Evolutionary conservation across 2,888 invertebrate genomes (phyloP).

Genomic region (Leptarthrus brevirostris): DNA sequence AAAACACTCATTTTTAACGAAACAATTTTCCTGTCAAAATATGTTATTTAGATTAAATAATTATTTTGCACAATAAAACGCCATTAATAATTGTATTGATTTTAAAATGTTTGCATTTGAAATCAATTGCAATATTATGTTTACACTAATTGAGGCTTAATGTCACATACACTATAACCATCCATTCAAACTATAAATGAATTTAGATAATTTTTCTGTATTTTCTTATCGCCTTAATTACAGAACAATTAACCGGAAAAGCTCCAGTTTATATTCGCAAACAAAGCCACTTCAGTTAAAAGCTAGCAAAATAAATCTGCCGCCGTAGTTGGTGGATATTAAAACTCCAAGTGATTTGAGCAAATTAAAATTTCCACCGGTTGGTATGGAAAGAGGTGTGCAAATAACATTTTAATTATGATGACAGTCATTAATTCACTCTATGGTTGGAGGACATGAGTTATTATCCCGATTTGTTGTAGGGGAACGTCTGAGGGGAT

Average conservation of each 20-base stretch:
- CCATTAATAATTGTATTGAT: too few species aligned
- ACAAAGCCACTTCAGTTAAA: background rate
- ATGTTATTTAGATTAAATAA: too few species aligned
- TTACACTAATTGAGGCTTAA: too few species aligned
- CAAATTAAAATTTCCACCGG: constrained; percentile 35
- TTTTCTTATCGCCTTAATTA: background rate
- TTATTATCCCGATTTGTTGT: constrained; percentile 43
- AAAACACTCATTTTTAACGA: too few species aligned
- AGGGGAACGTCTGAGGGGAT: background rate
- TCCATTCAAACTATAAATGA: too few species aligned
- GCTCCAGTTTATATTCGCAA: background rate
- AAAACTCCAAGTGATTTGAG: constrained; percentile 1
- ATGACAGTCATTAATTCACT: constrained; percentile 52
- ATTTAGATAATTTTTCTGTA: too few species aligned
- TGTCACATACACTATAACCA: too few species aligned
- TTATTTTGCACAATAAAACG: too few species aligned
- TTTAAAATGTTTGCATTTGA: too few species aligned
- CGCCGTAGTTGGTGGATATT: background rate
- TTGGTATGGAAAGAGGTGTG: constrained; percentile 18
- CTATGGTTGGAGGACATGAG: constrained; percentile 52
- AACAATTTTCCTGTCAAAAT: too few species aligned
- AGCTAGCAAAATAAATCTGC: constrained; percentile 6
- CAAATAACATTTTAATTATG: constrained; percentile 51
- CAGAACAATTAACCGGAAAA: background rate
- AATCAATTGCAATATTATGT: too few species aligned